phyloP scores from a whole-genome alignment of 2,888 invertebrate genomes.

The Arenicola marina region DNA sequence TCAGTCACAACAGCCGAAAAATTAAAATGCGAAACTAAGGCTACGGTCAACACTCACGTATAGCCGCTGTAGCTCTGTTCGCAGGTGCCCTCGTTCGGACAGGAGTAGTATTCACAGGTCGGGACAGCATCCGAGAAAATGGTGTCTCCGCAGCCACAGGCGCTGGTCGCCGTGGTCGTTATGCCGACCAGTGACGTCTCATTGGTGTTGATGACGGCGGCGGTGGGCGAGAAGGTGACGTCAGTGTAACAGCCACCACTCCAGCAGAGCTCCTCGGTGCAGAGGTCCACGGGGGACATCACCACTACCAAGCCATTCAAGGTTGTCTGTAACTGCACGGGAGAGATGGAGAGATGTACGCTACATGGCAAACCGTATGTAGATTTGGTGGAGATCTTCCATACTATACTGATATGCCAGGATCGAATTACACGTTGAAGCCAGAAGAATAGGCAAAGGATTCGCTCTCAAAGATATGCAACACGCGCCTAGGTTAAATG shows the following conservation, averaged over 20 bases:
- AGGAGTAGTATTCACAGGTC: constrained; percentile 77
- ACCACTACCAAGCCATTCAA: constrained; percentile 66
- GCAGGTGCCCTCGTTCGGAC: constrained; percentile 95
- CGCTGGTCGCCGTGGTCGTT: neutral
- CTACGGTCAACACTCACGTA: neutral
- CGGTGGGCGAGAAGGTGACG: constrained; percentile 66
- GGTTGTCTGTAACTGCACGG: no score
- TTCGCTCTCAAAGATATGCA: no score
- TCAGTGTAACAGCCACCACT: constrained; percentile 83
- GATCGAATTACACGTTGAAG: no score
- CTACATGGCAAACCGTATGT: no score
- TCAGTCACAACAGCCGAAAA: neutral
- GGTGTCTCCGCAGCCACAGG: constrained; percentile 7
- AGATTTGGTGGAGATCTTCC: no score
- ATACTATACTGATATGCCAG: no score
- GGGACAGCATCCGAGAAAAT: neutral
- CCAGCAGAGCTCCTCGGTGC: constrained; percentile 43
- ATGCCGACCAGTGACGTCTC: neutral
- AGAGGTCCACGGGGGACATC: constrained; percentile 88
- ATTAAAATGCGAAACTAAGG: neutral
- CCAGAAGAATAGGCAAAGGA: no score
- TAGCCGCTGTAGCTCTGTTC: constrained; percentile 58
- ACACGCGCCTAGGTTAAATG: no score
- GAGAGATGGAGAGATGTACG: no score
- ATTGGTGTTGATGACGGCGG: constrained; percentile 68